Percentiles rank a stretch among this genome's conserved stretches.
These are phyloP conservation scores for Micropterix aruncella DNA, from an alignment of 2,888 invertebrate species.

Conservation along the genomic window DNA sequence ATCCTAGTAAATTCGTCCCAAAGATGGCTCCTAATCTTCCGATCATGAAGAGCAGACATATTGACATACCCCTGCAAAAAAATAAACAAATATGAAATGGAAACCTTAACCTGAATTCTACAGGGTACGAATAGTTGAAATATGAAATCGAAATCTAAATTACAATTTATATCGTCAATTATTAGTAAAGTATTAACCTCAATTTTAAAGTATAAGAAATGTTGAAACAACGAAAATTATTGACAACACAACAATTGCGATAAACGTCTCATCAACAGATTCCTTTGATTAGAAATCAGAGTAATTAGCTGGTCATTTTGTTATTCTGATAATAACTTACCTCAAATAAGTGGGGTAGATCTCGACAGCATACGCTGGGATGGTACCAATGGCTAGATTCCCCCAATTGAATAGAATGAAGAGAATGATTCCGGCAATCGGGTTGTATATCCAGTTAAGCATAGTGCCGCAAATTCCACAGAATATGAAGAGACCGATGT, in stretches of 20 bases:
- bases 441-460: slow-evolving; percentile 11
- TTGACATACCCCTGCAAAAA: slow-evolving; percentile 20
- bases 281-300: too few species aligned
- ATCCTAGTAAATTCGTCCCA: slow-evolving; percentile 21
- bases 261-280: too few species aligned
- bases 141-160: too few species aligned
- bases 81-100: slow-evolving; percentile 1
- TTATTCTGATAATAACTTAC: slow-evolving; percentile 13
- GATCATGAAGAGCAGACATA: slow-evolving; percentile 22
- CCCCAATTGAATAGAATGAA: slow-evolving; percentile 20
- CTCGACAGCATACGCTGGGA: slow-evolving; percentile 22
- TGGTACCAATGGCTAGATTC: slow-evolving; percentile 18
- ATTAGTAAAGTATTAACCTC: too few species aligned
- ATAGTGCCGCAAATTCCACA: neutral
- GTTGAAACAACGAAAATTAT: too few species aligned
- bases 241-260: too few species aligned
- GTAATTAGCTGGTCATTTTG: too few species aligned
- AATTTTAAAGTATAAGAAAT: too few species aligned
- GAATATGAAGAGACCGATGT: neutral
- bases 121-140: too few species aligned
- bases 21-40: slow-evolving; percentile 19
- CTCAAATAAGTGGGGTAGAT: slow-evolving; percentile 23
- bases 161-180: too few species aligned
- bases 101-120: too few species aligned
- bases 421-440: slow-evolving; percentile 18